Percentiles rank a stretch among this genome's conserved stretches.
phyloP scores from a whole-genome alignment of 2,113 vertebrate species.

The Cephalopterus ornatus region DNA sequence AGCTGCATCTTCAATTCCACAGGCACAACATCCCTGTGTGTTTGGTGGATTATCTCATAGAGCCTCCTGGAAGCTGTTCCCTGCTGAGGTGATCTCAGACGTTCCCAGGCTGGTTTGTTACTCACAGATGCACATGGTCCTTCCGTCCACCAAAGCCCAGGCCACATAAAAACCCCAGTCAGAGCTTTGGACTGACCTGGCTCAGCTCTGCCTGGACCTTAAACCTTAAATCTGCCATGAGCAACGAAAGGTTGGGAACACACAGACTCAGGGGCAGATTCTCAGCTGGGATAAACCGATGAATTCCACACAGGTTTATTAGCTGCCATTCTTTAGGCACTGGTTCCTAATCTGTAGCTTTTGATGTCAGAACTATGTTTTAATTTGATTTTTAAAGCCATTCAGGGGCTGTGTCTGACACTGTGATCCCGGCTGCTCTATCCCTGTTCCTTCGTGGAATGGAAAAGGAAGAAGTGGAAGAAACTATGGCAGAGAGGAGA shows the following conservation, averaged over 20 bases:
- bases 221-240: not conserved
- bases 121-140: not conserved
- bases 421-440: not conserved
- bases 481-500: not conserved
- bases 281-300: not conserved
- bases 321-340: not conserved
- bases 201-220: not conserved
- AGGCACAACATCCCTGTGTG: too few relatives aligned
- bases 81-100: not conserved
- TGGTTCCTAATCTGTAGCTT: not conserved
- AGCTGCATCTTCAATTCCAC: fast-evolving
- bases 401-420: not conserved
- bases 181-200: not conserved
- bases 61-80: not conserved
- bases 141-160: not conserved
- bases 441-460: not conserved
- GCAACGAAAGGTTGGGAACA: not conserved
- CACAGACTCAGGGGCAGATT: not conserved
- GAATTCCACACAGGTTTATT: not conserved
- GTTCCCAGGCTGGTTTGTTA: not conserved
- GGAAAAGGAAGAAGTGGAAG: not conserved
- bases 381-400: not conserved
- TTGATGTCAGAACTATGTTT: not conserved
- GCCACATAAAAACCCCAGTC: not conserved
- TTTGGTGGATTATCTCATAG: not conserved